Conservation (phyloP, 2,888 invertebrate genomes). For the Eremobia ochroleuca region DNA sequence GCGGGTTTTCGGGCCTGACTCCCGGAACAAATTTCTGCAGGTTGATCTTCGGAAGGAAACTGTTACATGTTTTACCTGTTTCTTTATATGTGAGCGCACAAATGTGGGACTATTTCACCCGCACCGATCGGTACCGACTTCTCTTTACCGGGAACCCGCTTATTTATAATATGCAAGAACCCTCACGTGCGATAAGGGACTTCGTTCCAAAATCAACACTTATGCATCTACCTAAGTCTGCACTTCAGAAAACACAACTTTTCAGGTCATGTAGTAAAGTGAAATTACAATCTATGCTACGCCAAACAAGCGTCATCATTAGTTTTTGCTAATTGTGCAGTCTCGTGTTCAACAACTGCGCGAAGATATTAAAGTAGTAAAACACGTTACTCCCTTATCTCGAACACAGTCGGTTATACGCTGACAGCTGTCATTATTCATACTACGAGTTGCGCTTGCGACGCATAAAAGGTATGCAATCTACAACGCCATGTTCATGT, state of each 20-base stretch:
- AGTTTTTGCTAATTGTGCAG: background rate
- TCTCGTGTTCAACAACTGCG: background rate
- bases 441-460: slow-evolving; percentile 28
- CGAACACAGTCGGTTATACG: slow-evolving; percentile 46
- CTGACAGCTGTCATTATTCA: slow-evolving; percentile 58
- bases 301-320: background rate
- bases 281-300: background rate
- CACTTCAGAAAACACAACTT: background rate
- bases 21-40: too few relatives aligned
- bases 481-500: slow-evolving; percentile 61
- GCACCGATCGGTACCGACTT: too few relatives aligned
- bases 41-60: too few relatives aligned
- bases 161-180: too few relatives aligned
- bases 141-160: too few relatives aligned
- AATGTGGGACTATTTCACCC: too few relatives aligned
- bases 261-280: background rate
- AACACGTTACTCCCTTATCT: slow-evolving; percentile 37
- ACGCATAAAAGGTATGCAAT: slow-evolving; percentile 65
- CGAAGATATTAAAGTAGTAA: slow-evolving; percentile 27
- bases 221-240: too few relatives aligned
- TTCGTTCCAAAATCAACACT: too few relatives aligned
- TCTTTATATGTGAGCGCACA: too few relatives aligned
- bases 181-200: too few relatives aligned
- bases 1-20: too few relatives aligned
- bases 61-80: too few relatives aligned